phyloP scores from a whole-genome alignment of 2,888 invertebrate genomes.

The Cancer borealis region DNA sequence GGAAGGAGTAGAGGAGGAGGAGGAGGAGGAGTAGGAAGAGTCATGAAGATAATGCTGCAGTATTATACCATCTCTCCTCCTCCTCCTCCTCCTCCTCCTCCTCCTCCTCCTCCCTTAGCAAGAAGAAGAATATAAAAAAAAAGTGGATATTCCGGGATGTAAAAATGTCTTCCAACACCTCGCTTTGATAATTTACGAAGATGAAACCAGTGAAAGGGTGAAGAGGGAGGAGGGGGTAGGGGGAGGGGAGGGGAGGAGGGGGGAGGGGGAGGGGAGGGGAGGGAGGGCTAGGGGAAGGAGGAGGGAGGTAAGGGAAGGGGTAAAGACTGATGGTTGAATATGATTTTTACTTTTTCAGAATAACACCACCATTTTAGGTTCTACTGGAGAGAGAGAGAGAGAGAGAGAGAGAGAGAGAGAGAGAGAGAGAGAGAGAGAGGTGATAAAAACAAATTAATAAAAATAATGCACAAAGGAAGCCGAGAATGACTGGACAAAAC shows the following conservation, averaged over 20 bases:
- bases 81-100: no score
- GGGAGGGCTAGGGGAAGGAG: background rate
- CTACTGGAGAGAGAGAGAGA: background rate
- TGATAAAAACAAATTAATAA: constrained; percentile 17
- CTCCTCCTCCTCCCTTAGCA: background rate
- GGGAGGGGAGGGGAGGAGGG: background rate
- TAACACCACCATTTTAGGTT: no score
- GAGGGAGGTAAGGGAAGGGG: background rate
- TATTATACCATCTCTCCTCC: no score
- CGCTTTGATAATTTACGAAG: background rate
- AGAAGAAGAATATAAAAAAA: background rate
- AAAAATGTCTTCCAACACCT: background rate
- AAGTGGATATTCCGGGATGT: background rate
- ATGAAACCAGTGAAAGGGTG: background rate
- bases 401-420: background rate
- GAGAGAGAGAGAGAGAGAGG: background rate
- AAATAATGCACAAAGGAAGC: constrained; percentile 13
- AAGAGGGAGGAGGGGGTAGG: background rate
- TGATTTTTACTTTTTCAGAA: no score
- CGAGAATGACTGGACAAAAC: background rate
- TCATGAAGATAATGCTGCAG: no score
- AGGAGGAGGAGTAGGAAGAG: no score
- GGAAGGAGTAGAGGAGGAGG: no score
- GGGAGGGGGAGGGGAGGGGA: background rate
- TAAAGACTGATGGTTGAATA: background rate